Conservation (phyloP, 2,797 vertebrate species). For the Hipposideros larvatus region DNA sequence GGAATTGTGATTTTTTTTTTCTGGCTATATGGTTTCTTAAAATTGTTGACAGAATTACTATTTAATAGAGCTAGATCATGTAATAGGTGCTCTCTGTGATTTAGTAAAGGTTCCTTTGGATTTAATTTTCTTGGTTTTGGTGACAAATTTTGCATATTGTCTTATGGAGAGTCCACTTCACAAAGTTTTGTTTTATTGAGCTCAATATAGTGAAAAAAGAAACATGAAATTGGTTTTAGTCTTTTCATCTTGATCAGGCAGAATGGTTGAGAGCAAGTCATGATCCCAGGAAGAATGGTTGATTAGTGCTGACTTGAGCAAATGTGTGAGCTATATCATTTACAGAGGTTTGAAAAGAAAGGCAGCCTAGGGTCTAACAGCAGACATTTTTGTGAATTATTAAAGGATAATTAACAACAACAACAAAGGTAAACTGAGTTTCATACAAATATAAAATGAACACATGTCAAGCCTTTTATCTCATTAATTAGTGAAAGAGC, state of each 20-base stretch:
- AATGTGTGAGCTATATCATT: not conserved
- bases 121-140: conserved; percentile 50
- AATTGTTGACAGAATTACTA: not conserved
- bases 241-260: not conserved
- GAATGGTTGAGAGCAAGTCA: not conserved
- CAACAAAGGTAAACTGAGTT: not conserved
- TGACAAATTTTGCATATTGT: not conserved
- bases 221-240: not conserved
- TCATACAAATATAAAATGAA: not conserved
- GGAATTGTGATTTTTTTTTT: conserved; percentile 11
- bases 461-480: not conserved
- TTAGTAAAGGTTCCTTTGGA: conserved; percentile 11
- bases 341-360: not conserved
- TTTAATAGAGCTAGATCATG: not conserved
- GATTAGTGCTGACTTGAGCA: not conserved
- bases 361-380: not conserved
- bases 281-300: not conserved
- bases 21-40: not conserved
- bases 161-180: not conserved
- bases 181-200: not conserved
- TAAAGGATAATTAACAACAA: conserved; percentile 11
- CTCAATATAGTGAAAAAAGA: not conserved
- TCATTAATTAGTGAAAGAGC: not conserved
- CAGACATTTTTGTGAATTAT: not conserved
- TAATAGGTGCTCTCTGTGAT: not conserved